Conservation (phyloP, 2,888 invertebrate genomes). For the Ornithoptera alexandrae region DNA sequence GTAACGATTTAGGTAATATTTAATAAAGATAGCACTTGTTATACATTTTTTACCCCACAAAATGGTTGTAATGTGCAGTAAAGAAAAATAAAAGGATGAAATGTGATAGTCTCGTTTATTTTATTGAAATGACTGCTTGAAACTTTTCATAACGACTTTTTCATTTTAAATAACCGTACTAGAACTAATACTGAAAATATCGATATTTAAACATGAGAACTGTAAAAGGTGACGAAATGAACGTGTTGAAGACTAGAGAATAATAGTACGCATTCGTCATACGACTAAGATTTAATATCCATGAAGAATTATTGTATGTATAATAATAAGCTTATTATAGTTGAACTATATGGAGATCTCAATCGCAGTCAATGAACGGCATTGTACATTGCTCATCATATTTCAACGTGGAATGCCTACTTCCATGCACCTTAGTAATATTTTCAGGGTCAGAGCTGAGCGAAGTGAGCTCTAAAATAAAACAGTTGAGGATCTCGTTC, state of each 20-base stretch:
- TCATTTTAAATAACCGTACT: not conserved
- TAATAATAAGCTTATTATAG: conserved; percentile 8
- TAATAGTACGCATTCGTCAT: not conserved
- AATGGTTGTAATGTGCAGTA: no score
- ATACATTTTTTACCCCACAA: no score
- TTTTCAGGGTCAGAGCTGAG: conserved; percentile 67
- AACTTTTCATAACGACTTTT: no score
- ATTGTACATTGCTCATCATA: conserved; percentile 57
- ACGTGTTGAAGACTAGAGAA: not conserved
- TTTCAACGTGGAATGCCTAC: conserved; percentile 45
- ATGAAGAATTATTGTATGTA: not conserved
- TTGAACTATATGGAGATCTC: conserved; percentile 40
- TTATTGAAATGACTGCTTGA: no score
- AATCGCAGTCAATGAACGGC: conserved; percentile 63
- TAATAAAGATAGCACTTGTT: no score
- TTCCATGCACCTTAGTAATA: conserved; percentile 56
- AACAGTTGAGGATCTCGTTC: conserved; percentile 71
- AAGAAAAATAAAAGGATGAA: no score
- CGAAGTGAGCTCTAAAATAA: conserved; percentile 72
- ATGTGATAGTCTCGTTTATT: no score
- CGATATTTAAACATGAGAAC: not conserved
- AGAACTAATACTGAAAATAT: not conserved
- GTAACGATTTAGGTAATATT: no score
- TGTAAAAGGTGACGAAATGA: not conserved
- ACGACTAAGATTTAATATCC: not conserved